A percentile compares a stretch with the other conserved stretches of the same genome.
phyloP scores from a whole-genome alignment of 2,888 invertebrate species.

The Lasioglossum morio region DNA sequence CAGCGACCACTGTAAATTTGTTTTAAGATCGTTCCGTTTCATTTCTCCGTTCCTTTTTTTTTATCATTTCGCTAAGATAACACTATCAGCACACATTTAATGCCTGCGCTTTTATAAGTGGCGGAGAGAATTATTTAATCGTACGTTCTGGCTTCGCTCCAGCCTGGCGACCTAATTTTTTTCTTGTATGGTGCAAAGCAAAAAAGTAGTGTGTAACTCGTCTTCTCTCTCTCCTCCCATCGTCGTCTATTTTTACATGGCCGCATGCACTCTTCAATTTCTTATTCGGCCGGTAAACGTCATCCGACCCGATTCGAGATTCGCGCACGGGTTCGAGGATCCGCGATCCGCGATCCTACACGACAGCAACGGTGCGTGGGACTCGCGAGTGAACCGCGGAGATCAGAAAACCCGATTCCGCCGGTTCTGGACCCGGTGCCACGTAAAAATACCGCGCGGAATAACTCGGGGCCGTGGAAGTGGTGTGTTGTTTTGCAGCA shows the following conservation, averaged over 20 bases:
- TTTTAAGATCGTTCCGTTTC: conserved; percentile 75
- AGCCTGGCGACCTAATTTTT: conserved; percentile 84
- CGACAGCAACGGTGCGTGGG: neutral
- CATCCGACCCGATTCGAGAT: conserved; percentile 26
- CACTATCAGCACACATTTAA: conserved; percentile 84
- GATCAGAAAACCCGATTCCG: neutral
- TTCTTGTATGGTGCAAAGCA: conserved; percentile 68
- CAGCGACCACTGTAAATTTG: conserved; percentile 79
- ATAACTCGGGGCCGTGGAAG: neutral
- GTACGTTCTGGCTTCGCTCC: conserved; percentile 82
- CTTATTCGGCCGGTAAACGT: conserved; percentile 22
- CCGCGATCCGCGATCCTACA: neutral
- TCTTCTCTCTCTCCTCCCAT: neutral
- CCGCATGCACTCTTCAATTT: conserved; percentile 52
- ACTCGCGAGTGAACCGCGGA: conserved; percentile 12
- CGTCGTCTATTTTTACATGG: conserved; percentile 47
- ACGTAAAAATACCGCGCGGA: conserved; percentile 47
- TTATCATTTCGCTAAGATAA: conserved; percentile 83
- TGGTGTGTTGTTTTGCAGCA: conserved; percentile 32
- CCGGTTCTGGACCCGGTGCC: conserved; percentile 13
- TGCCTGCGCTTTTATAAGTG: conserved; percentile 84
- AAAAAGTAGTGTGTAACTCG: conserved; percentile 47
- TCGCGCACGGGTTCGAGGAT: neutral
- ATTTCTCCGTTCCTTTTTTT: conserved; percentile 62
- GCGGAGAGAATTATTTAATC: conserved; percentile 83